A percentile compares a stretch with the other conserved stretches of the same genome.
Evolutionary conservation across 1,140 invertebrate species (phyloP).

Genomic region (Geopemphigus sp.): DNA sequence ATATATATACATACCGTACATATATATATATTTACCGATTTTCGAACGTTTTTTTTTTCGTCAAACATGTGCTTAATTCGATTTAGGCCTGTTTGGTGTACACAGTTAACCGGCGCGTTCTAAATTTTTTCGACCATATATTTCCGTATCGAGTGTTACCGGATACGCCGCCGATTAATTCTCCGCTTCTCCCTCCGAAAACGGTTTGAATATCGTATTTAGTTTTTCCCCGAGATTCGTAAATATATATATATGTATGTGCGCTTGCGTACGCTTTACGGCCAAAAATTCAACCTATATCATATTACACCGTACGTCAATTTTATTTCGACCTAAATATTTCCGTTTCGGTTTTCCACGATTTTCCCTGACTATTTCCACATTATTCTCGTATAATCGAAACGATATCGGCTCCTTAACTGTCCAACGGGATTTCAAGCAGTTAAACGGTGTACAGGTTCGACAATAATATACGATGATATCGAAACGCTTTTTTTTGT

Average conservation of each 20-base stretch:
- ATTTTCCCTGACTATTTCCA: background rate
- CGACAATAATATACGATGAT: too few relatives aligned
- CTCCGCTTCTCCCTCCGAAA: background rate
- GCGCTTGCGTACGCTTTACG: too few relatives aligned
- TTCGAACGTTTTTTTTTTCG: background rate
- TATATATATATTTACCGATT: slow-evolving; percentile 27
- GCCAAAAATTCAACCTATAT: background rate
- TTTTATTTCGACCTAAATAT: background rate
- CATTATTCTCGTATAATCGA: background rate
- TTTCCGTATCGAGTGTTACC: background rate
- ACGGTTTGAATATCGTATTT: background rate
- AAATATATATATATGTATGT: background rate
- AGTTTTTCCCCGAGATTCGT: too few relatives aligned
- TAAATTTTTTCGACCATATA: background rate
- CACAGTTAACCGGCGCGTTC: background rate
- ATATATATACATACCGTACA: too few relatives aligned
- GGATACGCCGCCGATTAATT: background rate
- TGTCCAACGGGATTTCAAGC: too few relatives aligned
- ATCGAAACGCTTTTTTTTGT: too few relatives aligned
- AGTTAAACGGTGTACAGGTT: too few relatives aligned
- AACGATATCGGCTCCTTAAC: background rate
- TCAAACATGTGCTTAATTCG: background rate
- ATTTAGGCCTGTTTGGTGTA: background rate
- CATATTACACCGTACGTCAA: too few relatives aligned
- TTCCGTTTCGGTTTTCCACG: background rate